These are phyloP conservation scores for Pleuronectes platessa DNA, from an alignment of 2,113 vertebrate genomes.

Conservation along the genomic window DNA sequence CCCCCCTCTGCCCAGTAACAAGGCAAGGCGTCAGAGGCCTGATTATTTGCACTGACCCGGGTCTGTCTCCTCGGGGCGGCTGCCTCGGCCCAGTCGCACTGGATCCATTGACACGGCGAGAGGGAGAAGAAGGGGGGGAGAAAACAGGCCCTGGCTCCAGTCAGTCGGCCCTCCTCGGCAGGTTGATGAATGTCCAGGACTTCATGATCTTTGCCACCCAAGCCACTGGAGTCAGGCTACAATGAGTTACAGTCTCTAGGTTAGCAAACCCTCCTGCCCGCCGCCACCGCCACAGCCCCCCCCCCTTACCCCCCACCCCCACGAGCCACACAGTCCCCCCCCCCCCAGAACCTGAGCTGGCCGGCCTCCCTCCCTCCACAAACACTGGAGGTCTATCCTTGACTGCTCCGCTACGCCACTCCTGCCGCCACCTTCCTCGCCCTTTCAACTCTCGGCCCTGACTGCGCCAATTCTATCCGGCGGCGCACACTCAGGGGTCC, in stretches of 20 bases:
- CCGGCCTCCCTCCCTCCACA: slow-evolving; percentile 67
- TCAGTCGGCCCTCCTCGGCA: slow-evolving; percentile 88
- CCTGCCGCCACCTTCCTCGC: slow-evolving; percentile 63
- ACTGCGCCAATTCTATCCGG: slow-evolving; percentile 55
- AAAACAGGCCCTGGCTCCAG: slow-evolving; percentile 90
- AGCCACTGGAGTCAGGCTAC: slow-evolving; percentile 86
- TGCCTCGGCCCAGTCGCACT: slow-evolving; percentile 83
- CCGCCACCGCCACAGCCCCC: slow-evolving; percentile 29
- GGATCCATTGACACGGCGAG: slow-evolving; percentile 84
- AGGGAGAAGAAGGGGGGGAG: slow-evolving; percentile 71
- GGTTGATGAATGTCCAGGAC: slow-evolving; percentile 90
- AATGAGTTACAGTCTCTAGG: slow-evolving; percentile 86
- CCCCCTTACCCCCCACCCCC: neutral
- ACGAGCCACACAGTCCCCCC: slow-evolving; percentile 67
- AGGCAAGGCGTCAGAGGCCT: slow-evolving; percentile 85
- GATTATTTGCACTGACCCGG: slow-evolving; percentile 84
- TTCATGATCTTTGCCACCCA: slow-evolving; percentile 93
- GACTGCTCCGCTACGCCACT: slow-evolving; percentile 54
- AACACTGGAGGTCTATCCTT: slow-evolving; percentile 81
- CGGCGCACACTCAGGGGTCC: slow-evolving; percentile 48
- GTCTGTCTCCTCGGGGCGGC: slow-evolving; percentile 80
- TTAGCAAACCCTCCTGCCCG: slow-evolving; percentile 63
- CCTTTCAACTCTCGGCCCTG: slow-evolving; percentile 64
- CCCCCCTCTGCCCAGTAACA: slow-evolving; percentile 72
- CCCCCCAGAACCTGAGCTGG: slow-evolving; percentile 70